Percentiles rank a stretch among this genome's conserved stretches.
These are phyloP conservation scores for Cryptoprocta ferox DNA, from an alignment of 2,797 vertebrate species.

Conservation along the genomic window DNA sequence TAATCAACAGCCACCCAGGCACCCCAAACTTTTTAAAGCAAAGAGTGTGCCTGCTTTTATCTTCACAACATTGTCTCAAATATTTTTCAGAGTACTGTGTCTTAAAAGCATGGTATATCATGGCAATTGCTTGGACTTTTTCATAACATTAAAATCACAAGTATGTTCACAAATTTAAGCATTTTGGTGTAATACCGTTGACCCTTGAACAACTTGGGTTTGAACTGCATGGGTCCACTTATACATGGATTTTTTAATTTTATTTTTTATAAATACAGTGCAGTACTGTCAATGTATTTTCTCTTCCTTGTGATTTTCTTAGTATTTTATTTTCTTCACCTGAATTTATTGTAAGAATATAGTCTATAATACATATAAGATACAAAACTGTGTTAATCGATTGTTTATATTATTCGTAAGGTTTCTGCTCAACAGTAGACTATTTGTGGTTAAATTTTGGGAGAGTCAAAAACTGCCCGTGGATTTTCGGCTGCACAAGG, in stretches of 20 bases:
- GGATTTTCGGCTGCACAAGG: neutral
- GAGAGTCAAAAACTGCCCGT: neutral
- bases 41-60: neutral
- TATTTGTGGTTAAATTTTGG: neutral
- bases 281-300: neutral
- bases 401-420: neutral
- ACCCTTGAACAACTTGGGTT: neutral
- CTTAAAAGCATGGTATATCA: neutral
- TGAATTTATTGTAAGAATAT: neutral
- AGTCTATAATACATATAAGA: neutral
- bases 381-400: neutral
- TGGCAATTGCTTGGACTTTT: neutral
- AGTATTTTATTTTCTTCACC: neutral
- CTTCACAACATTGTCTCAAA: neutral
- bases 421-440: neutral
- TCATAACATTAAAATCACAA: neutral
- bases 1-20: too few species aligned
- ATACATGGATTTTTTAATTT: neutral
- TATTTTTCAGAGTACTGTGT: neutral
- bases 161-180: neutral
- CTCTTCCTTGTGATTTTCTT: neutral
- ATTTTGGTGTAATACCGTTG: neutral
- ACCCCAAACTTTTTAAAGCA: neutral
- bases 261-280: neutral
- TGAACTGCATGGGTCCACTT: neutral